Base-by-base conservation (phyloP, 2,113 vertebrate species). In the Periophthalmodon schlosseri region DNA sequence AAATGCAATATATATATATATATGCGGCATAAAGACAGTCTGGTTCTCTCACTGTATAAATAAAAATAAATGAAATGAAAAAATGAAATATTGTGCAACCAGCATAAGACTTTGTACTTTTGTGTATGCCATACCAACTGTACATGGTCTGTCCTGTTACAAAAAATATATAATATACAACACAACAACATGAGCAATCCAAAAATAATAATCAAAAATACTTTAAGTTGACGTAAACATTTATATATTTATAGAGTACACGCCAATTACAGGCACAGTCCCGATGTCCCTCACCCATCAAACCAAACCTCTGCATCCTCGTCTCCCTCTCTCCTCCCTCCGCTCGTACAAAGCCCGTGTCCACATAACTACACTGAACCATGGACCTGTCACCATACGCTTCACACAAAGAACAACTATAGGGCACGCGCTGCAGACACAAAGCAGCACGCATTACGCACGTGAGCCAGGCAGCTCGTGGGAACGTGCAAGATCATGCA, bases 341-440 rank as follows among this genome's bases (percentile, higher is more conserved):
- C 9, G 39, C 39, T 44, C 39, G 39, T 46, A 46, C 47, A 11
- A 52, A 34, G 16, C 56, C 56, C 50, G 63, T 57, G 72, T 58
- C 69, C 21, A 65, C n/a, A 7, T 58, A 69, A 0, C 23, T 28
- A 2, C 56, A 58, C 21, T 10, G 28, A 34, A 61, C 1, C 70
- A n/a, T 12, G 28, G 33, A 64, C 23, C 24, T 67, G 72, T 36
- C 46, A 68, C 58, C 44, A 67, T 49, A 49, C 9, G 13, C 6
- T 14, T 2, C 47, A 76, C 83, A 89, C 79, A 89, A 80, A 85
- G 82, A 79, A 46, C 28, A 33, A n/a, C 64, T 70, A 28, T 24
- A 65, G 65, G 70, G 50, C 68, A 54, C 60, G 77, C 72, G 73
- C 69, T 73, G 84, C 84, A 87, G 76, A 89, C 85, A 86, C 79